Evolutionary conservation across 2,113 vertebrate species (phyloP), one percentile per base, ranked within the genome.

Genomic region (Garra rufa): DNA sequence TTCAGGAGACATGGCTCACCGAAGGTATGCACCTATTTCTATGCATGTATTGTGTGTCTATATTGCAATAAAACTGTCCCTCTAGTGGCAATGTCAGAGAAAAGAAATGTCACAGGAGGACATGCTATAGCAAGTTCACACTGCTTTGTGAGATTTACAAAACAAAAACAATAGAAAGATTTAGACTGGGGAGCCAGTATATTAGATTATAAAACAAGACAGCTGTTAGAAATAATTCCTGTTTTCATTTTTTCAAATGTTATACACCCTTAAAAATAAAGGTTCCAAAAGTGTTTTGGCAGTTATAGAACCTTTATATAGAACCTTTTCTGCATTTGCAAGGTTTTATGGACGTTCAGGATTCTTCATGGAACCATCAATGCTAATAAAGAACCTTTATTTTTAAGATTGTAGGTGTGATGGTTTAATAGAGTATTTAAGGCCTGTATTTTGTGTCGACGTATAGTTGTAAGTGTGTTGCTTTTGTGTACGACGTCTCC

Each of bases 1-100:
- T 99, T 88, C 98, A 99, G 90, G 98, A 99, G 94, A 96, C 97
- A 15, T 99, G 98, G 98, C 96, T 99, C 83, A 94, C 96, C 8
- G 98, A 99, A 98, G 98, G 98, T 99, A 93, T 92, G 96, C 15
- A 44, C 74, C 77, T 87, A 77, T 82, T n/a, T 43, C 50, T 44
- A 26, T 57, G 48, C 48, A 26, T 70, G 17, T 87, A 44, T 82
- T 86, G 65, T 15, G 57, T 43, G 34, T 90, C 14, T 69, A 9
- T 61, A 87, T 69, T 81, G 78, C n/a, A 43, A 38, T 44, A 76
- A 41, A 83, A 76, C 52, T 63, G 46, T 77, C 76, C 75, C 73
- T 84, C 50, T 75, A 73, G 80, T 85, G 76, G 59, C 55, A 50
- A 6, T 70, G n/a, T n/a, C n/a, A n/a, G n/a, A 30, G 30, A 10